Evolutionary conservation across 2,888 invertebrate species (phyloP).

Genomic region (Sicus ferrugineus): DNA sequence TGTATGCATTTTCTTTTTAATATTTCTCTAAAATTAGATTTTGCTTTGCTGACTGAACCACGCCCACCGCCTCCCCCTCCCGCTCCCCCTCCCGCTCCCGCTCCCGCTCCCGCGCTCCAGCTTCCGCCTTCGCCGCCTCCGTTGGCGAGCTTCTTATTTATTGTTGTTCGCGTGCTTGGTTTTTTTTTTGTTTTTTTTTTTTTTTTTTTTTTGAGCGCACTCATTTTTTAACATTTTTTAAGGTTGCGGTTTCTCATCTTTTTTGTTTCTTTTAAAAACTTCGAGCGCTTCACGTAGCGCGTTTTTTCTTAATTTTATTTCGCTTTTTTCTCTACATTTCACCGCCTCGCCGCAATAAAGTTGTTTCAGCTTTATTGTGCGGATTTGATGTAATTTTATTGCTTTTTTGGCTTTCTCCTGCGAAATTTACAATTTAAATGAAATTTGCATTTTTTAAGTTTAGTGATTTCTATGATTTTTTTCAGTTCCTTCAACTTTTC

Average conservation of each 20-base stretch:
- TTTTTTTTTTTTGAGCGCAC: neutral
- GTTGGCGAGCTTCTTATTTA: neutral
- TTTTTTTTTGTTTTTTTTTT: neutral
- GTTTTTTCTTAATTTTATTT: neutral
- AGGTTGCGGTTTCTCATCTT: no score
- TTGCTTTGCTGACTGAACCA: neutral
- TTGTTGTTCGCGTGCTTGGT: neutral
- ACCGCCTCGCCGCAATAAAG: neutral
- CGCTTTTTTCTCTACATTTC: neutral
- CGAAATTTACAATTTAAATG: neutral
- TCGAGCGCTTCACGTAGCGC: neutral
- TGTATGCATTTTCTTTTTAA: slow-evolving; percentile 5
- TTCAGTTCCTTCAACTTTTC: neutral
- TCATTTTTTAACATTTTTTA: no score
- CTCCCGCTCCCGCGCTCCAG: neutral
- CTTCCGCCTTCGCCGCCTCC: neutral
- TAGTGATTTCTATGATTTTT: neutral
- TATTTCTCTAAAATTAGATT: slow-evolving; percentile 1
- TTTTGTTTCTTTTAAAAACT: neutral
- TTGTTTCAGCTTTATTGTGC: neutral
- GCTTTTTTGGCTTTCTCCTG: neutral
- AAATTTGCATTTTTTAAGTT: neutral
- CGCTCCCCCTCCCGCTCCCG: neutral
- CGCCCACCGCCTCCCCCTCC: neutral
- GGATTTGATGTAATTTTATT: neutral